These are phyloP conservation scores for Myripristis murdjan DNA, from an alignment of 2,797 vertebrate genomes.

Conservation along the genomic window DNA sequence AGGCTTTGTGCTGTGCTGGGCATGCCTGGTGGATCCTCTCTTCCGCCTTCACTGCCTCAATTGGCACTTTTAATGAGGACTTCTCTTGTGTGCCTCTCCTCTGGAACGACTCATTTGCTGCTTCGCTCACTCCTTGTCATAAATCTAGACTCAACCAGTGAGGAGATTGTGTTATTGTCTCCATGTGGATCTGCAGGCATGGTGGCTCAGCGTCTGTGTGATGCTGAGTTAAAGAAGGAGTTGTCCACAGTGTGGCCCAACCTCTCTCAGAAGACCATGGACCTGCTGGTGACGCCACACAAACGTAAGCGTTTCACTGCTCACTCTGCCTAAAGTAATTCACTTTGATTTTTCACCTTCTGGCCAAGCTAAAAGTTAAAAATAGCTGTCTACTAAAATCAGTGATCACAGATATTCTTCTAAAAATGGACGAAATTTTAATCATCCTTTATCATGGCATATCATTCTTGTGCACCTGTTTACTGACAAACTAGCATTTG, in stretches of 20 bases:
- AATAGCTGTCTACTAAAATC: too few species aligned
- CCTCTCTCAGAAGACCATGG: constrained; percentile 94
- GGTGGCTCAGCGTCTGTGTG: constrained; percentile 90
- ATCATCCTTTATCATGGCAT: too few species aligned
- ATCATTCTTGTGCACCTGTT: too few species aligned
- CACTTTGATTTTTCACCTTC: neutral
- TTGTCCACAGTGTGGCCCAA: constrained; percentile 93
- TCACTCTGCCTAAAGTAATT: neutral
- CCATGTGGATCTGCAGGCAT: constrained; percentile 81
- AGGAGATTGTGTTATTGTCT: neutral
- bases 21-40: constrained; percentile 16
- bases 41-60: constrained; percentile 42
- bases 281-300: constrained; percentile 94
- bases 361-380: too few species aligned
- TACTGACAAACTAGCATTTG: too few species aligned
- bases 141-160: neutral
- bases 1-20: constrained; percentile 26
- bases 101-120: neutral
- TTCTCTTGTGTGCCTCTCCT: neutral
- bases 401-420: too few species aligned
- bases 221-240: constrained; percentile 93
- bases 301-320: constrained; percentile 86
- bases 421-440: too few species aligned
- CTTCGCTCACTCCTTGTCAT: neutral
- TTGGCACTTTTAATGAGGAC: constrained; percentile 34